Evolutionary conservation across 2,888 invertebrate species (phyloP), one percentile per base, ranked within the genome.

Genomic region (Uropetala carovei): DNA sequence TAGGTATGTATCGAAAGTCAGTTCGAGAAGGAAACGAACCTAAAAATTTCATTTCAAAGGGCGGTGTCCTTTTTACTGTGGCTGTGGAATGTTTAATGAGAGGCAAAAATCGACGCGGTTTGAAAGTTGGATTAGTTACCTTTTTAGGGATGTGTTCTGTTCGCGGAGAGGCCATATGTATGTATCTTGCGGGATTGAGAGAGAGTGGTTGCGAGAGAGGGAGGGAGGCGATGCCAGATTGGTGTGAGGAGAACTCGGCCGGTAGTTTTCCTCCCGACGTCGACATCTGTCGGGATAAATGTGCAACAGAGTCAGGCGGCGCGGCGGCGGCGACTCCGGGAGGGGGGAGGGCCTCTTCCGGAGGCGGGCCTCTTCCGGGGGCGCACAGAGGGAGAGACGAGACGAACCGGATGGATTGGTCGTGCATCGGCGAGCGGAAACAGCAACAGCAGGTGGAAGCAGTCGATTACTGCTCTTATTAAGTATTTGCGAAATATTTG

Each of bases 211-310:
- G 4, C 3, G 75, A 75, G 68, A 68, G 68, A n/a, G 68, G 22
- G 75, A 75, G 68, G 18, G 59, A 27, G 86, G 27, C 8, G 60
- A 30, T 13, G 60, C 0, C 18, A 30, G 30, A 64, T 13, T 14
- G 18, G 81, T 13, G 4, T 13, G 22, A 43, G 89, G 43, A 43
- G 89, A 68, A 30, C 64, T 83, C 83, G 56, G 43, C 89, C 89
- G 64, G 89, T 89, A 89, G 89, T 89, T 89, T 89, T 89, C 89
- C 89, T 89, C 68, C 89, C 89, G 64, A 89, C 89, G 43, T 64
- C 89, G 89, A 64, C 89, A 89, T 89, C 89, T 89, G 89, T 43
- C 89, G 89, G 89, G 43, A 89, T 89, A 64, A 89, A 89, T 89
- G 89, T 89, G 64, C 89, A 89, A 89, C 89, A 64, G 60, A 64